phyloP scores from a whole-genome alignment of 2,888 invertebrate species.

The Sminthurides aquaticus region DNA sequence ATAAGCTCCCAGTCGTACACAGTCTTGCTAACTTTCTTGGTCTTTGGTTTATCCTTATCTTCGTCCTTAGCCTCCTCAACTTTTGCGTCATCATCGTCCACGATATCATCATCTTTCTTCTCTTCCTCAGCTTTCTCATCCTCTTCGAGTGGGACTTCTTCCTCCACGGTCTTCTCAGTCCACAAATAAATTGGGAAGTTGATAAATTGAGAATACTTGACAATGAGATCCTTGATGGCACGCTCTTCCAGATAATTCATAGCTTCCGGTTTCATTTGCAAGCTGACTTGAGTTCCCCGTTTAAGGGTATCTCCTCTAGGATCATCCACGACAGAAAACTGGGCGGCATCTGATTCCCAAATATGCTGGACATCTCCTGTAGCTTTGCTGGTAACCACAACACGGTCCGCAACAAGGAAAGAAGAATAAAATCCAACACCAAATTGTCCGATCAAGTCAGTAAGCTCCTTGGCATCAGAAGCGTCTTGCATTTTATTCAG shows the following conservation, averaged over 20 bases:
- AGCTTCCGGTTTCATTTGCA: constrained; percentile 94
- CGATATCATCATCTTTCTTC: constrained; percentile 54
- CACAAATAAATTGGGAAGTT: constrained; percentile 97
- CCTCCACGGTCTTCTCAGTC: constrained; percentile 57
- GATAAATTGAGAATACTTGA: constrained; percentile 99
- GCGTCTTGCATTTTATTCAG: constrained; percentile 77
- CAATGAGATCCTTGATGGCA: constrained; percentile 80
- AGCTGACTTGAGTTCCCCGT: constrained; percentile 79
- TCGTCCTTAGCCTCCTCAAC: constrained; percentile 62
- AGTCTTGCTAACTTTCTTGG: constrained; percentile 85
- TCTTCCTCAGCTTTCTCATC: constrained; percentile 57
- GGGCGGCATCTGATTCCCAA: constrained; percentile 93
- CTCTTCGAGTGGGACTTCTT: constrained; percentile 56
- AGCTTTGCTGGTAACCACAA: constrained; percentile 90
- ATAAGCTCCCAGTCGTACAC: constrained; percentile 92
- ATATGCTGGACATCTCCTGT: constrained; percentile 90
- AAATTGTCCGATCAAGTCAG: constrained; percentile 98
- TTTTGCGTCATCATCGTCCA: constrained; percentile 46
- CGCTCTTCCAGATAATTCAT: constrained; percentile 89
- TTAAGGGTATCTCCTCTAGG: constrained; percentile 85
- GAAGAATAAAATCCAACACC: constrained; percentile 99
- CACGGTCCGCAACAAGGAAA: constrained; percentile 91
- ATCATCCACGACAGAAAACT: constrained; percentile 84
- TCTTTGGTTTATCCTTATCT: constrained; percentile 70
- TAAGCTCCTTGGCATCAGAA: constrained; percentile 60